A percentile compares a stretch with the other conserved stretches of the same genome.
phyloP scores from a whole-genome alignment of 2,888 invertebrate species.

The Caradrina clavipalpis region DNA sequence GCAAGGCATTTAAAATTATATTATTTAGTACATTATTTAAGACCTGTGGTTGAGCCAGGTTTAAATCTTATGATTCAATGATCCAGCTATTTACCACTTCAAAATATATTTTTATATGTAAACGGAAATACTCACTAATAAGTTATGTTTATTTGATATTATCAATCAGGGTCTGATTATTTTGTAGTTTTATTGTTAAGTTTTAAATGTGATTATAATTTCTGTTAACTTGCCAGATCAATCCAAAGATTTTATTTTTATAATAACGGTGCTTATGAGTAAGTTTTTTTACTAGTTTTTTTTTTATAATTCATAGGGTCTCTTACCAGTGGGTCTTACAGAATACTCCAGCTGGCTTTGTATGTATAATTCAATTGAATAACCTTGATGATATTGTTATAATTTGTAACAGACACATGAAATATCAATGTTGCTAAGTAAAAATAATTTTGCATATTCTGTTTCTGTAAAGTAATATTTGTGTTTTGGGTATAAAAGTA shows the following conservation, averaged over 20 bases:
- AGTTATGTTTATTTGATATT: constrained; percentile 75
- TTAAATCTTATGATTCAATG: constrained; percentile 31
- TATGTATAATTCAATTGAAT: constrained; percentile 7
- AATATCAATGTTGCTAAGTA: constrained; percentile 2
- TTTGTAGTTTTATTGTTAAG: constrained; percentile 74
- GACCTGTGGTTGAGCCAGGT: constrained; percentile 47
- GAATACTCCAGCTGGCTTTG: constrained; percentile 22
- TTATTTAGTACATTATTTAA: constrained; percentile 19
- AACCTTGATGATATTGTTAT: constrained; percentile 4
- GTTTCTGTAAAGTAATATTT: constrained; percentile 2
- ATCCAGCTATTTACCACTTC: constrained; percentile 47
- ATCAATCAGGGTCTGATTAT: constrained; percentile 77
- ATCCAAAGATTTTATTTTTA: constrained; percentile 84
- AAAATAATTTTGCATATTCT: constrained; percentile 6
- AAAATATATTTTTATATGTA: constrained; percentile 53
- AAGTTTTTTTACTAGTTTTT: constrained; percentile 48
- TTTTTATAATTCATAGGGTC: constrained; percentile 34
- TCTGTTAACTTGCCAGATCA: constrained; percentile 82
- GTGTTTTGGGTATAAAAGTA: constrained; percentile 3
- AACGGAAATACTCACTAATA: constrained; percentile 69
- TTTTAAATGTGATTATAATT: constrained; percentile 75
- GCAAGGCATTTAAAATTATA: constrained; percentile 83
- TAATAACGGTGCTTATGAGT: constrained; percentile 72
- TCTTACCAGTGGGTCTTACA: not conserved
- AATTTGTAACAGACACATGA: constrained; percentile 5